Percentiles rank a stretch among this genome's conserved stretches.
Conservation (phyloP, 2,113 vertebrate genomes). For the Psittacula cyanocephala region DNA sequence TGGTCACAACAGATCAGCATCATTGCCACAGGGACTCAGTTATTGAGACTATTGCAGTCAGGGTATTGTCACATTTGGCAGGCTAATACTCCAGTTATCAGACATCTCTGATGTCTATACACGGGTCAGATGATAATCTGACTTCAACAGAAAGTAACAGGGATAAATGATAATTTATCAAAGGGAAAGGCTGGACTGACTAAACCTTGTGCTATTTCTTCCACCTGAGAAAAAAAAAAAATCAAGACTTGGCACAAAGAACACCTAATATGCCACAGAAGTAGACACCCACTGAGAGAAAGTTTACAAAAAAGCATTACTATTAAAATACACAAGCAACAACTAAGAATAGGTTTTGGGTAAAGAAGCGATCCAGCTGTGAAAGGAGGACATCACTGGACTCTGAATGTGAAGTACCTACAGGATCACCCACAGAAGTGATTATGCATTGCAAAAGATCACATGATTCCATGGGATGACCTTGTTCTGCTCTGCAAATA, state of each 20-base stretch:
- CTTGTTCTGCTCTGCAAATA: neutral
- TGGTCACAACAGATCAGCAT: neutral
- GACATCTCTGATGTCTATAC: neutral
- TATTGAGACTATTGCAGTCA: neutral
- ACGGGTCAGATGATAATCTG: neutral
- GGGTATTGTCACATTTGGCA: neutral
- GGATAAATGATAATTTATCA: neutral
- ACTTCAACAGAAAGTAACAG: neutral
- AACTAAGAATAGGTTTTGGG: neutral
- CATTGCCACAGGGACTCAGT: neutral
- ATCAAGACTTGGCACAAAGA: neutral
- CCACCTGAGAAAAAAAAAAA: neutral
- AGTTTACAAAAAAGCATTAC: neutral
- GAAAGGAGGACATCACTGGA: neutral
- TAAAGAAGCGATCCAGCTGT: neutral
- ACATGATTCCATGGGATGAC: neutral
- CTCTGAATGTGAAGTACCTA: neutral
- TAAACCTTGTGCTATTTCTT: neutral
- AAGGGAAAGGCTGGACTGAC: neutral
- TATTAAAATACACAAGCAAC: neutral
- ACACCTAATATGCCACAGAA: fast-evolving
- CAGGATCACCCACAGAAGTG: neutral
- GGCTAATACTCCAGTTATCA: neutral
- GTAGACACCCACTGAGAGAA: neutral
- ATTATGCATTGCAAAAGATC: neutral